Base-by-base conservation (phyloP, 2,888 invertebrate genomes). In the Ferdinandea cuprea region DNA sequence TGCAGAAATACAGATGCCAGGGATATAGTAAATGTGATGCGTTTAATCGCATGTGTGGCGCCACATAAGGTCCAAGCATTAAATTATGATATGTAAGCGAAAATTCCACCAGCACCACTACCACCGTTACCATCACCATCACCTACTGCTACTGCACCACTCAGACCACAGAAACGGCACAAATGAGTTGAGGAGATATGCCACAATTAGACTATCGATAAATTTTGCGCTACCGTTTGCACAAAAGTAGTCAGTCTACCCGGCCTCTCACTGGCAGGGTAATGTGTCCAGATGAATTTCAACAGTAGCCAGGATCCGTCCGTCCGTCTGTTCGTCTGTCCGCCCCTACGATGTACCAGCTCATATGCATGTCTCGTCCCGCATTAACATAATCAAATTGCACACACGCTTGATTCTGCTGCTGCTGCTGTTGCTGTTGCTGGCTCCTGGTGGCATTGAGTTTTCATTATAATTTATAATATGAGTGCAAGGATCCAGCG, bases 11-110 rank as follows among this genome's bases (percentile, higher is more conserved):
- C 72, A 46, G 32, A 52, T 61, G 61, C 32, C 50, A 50, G 15
- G 35, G 17, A 65, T 50, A 54, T 25, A 61, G 77, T 74, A 69
- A 80, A 74, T 80, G 80, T 63, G 76, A 73, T 88, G 85, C 87
- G 88, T 88, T 89, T 88, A 88, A 89, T 89, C 87, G 88, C 86
- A 86, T 89, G 86, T 87, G 88, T 87, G 88, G 88, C 88, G 88
- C 88, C 88, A 87, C 84, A 83, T 83, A 83, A 72, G 83, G 83
- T 83, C 72, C 78, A 63, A 44, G 78, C 78, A 77, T 83, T 83
- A 73, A 83, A 83, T 83, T 83, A 83, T 83, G 83, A 83, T 68
- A 83, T 83, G 83, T 83, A 83, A 83, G 83, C 83, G 83, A 83
- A 83, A 78, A 83, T 78, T 83, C 61, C 66, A 71, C 61, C 58